A percentile compares a stretch with the other conserved stretches of the same genome.
Evolutionary conservation across 37 sponge, comb jelly and placozoan genomes (phyloP).

Genomic region (Amphimedon queenslandica): DNA sequence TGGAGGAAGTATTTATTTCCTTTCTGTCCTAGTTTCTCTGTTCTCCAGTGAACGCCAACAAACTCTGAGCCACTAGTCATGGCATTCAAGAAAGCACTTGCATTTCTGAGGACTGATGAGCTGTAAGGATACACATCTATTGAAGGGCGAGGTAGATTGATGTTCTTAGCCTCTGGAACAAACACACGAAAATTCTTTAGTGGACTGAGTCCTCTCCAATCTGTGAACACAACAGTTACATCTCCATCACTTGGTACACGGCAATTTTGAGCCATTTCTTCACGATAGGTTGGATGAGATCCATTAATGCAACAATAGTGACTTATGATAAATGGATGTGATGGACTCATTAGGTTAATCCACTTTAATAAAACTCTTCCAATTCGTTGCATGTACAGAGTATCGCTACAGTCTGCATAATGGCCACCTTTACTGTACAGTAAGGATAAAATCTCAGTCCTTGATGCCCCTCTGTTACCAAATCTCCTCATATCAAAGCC

Average conservation of each 20-base stretch:
- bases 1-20: neutral
- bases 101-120: neutral
- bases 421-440: neutral
- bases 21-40: conserved; percentile 34
- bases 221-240: conserved; percentile 23
- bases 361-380: neutral
- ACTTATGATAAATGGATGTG: neutral
- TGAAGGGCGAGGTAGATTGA: neutral
- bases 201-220: conserved; percentile 35
- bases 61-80: neutral
- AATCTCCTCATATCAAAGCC: neutral
- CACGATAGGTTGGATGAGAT: neutral
- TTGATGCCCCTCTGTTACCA: neutral
- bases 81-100: neutral
- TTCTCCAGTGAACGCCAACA: conserved; percentile 34
- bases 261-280: neutral
- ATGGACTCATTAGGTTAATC: neutral
- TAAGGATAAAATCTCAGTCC: neutral
- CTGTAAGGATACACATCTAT: neutral
- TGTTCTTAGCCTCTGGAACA: neutral
- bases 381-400: neutral
- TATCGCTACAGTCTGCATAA: neutral
- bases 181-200: conserved; percentile 6
- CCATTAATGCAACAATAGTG: conserved; percentile 39
- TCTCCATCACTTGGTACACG: neutral